Evolutionary conservation across 2,797 vertebrate species (phyloP).

Genomic region (Sciurus vulgaris): DNA sequence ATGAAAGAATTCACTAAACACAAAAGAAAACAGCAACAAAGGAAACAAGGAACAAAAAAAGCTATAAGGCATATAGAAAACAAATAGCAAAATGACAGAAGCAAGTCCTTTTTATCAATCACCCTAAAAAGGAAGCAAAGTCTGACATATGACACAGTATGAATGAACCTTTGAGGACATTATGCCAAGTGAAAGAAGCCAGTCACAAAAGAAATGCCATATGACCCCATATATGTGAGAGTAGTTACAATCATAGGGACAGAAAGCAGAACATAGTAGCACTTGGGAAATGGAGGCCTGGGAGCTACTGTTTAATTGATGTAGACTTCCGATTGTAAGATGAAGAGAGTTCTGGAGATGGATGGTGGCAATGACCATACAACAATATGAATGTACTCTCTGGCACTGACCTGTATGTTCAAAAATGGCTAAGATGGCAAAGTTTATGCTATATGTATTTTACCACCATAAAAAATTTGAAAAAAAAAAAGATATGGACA

Average conservation of each 20-base stretch:
- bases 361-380: not conserved
- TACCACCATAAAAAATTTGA: not conserved
- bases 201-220: not conserved
- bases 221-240: not conserved
- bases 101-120: not conserved
- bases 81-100: not conserved
- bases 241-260: too few relatives aligned
- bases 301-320: not conserved
- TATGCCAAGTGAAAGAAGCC: not conserved
- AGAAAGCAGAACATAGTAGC: not conserved
- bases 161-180: not conserved
- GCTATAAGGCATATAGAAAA: not conserved
- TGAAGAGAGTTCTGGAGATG: not conserved
- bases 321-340: not conserved
- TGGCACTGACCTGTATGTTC: not conserved
- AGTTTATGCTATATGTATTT: constrained; percentile 10
- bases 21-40: not conserved
- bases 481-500: not conserved
- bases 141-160: not conserved
- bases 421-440: not conserved
- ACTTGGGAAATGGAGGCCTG: not conserved
- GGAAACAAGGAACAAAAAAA: not conserved
- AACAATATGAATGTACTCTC: not conserved
- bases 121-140: not conserved
- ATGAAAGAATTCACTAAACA: not conserved